Evolutionary conservation across 2,113 vertebrate species (phyloP).

Genomic region (Lophochroa leadbeateri): DNA sequence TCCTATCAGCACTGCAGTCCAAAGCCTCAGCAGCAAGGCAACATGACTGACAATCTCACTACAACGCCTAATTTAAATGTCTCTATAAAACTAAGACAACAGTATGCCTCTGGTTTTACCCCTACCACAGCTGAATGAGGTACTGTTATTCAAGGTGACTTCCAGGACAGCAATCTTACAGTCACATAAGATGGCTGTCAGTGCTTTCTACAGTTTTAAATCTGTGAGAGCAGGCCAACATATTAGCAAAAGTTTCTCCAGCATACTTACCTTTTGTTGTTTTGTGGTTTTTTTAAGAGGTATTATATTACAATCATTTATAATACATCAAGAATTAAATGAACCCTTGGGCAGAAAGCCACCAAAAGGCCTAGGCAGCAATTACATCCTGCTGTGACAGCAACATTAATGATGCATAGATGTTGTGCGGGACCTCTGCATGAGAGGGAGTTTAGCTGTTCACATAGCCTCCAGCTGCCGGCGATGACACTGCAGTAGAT

Average conservation of each 20-base stretch:
- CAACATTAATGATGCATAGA: not conserved
- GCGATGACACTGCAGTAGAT: not conserved
- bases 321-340: not conserved
- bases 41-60: not conserved
- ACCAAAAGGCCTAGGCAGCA: not conserved
- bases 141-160: conserved; percentile 42
- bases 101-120: not conserved
- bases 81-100: not conserved
- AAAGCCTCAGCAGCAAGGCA: not conserved
- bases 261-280: not conserved
- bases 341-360: not conserved
- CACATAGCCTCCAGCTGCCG: not conserved
- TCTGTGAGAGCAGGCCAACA: not conserved
- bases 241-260: not conserved
- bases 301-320: not conserved
- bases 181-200: not conserved
- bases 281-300: not conserved
- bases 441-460: not conserved
- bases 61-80: not conserved
- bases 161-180: not conserved
- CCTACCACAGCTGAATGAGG: not conserved
- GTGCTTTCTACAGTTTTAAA: conserved; percentile 23
- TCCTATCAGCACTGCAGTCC: not conserved
- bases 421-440: not conserved
- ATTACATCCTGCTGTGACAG: not conserved